Evolutionary conservation across 2,888 invertebrate genomes (phyloP).

Genomic region (Pyralis farinalis): DNA sequence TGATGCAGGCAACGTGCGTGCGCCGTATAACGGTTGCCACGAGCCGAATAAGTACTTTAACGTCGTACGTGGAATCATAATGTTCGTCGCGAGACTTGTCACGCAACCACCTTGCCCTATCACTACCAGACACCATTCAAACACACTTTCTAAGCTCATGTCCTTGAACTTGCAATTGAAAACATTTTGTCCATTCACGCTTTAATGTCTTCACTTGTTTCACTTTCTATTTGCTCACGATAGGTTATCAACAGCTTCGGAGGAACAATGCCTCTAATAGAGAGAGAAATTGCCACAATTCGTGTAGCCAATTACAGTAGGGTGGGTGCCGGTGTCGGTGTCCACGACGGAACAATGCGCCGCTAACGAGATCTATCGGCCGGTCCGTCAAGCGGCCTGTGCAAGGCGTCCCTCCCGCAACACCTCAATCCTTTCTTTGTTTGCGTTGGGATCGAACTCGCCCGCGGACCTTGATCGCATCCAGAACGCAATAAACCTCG

Average conservation of each 20-base stretch:
- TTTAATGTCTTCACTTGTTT: constrained; percentile 12
- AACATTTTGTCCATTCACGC: constrained; percentile 14
- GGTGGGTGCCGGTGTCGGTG: constrained; percentile 28
- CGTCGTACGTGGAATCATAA: constrained; percentile 75
- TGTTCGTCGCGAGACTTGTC: constrained; percentile 62
- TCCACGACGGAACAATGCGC: constrained; percentile 46
- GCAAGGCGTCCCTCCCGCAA: constrained; percentile 39
- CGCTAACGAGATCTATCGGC: constrained; percentile 55
- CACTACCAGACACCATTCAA: constrained; percentile 53
- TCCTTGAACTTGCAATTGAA: constrained; percentile 46
- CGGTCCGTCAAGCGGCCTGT: constrained; percentile 37
- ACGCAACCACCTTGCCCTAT: constrained; percentile 57
- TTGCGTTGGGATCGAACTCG: constrained; percentile 55
- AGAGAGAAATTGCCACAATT: constrained; percentile 25
- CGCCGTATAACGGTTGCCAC: constrained; percentile 71
- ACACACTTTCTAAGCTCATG: constrained; percentile 65
- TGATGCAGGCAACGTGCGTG: constrained; percentile 76
- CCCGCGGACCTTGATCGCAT: constrained; percentile 55
- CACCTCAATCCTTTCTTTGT: constrained; percentile 67
- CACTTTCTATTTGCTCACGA: constrained; percentile 15
- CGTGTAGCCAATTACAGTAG: constrained; percentile 31
- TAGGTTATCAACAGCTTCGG: constrained; percentile 13
- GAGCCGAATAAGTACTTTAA: constrained; percentile 77
- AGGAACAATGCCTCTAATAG: constrained; percentile 18
- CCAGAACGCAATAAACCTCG: constrained; percentile 72